These are phyloP conservation scores for Drosophila ficusphila DNA, from an alignment of 1,140 invertebrate genomes.

Conservation along the genomic window DNA sequence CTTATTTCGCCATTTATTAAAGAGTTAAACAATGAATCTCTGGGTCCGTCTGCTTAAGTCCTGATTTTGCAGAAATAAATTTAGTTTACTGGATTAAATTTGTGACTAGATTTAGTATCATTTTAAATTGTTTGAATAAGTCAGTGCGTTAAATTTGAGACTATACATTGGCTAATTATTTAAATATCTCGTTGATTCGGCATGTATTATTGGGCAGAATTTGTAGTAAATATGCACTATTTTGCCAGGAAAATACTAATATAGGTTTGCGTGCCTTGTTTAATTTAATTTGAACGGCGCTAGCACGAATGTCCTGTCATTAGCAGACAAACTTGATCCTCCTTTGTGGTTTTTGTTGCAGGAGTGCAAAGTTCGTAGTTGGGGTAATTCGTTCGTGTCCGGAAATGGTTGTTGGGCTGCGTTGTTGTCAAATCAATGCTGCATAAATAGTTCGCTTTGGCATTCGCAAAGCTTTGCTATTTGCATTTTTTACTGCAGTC, in stretches of 20 bases:
- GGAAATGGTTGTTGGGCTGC: conserved; percentile 8
- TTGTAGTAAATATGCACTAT: conserved; percentile 1
- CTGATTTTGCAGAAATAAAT: too few species aligned
- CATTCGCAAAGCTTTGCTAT: conserved; percentile 25
- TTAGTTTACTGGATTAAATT: not conserved
- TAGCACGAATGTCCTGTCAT: conserved; percentile 47
- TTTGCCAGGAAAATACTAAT: conserved; percentile 7
- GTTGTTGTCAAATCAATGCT: conserved; percentile 47
- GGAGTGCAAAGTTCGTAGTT: not conserved
- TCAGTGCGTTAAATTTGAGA: too few species aligned
- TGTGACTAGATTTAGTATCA: too few species aligned
- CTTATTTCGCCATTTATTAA: too few species aligned
- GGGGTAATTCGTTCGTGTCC: conserved; percentile 41
- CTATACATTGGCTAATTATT: too few species aligned
- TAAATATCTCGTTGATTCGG: not conserved
- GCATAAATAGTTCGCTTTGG: conserved; percentile 50
- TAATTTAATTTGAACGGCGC: conserved; percentile 52
- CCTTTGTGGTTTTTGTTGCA: conserved; percentile 10
- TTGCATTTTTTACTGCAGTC: not conserved
- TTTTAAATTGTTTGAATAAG: too few species aligned
- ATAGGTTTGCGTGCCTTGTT: conserved; percentile 13
- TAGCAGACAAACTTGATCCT: conserved; percentile 38
- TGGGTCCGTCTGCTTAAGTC: too few species aligned
- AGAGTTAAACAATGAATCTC: too few species aligned
- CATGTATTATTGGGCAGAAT: not conserved